Percentiles rank a stretch among this genome's conserved stretches.
Conservation (phyloP, 2,113 vertebrate genomes). For the Tenebrosternarchus preto region DNA sequence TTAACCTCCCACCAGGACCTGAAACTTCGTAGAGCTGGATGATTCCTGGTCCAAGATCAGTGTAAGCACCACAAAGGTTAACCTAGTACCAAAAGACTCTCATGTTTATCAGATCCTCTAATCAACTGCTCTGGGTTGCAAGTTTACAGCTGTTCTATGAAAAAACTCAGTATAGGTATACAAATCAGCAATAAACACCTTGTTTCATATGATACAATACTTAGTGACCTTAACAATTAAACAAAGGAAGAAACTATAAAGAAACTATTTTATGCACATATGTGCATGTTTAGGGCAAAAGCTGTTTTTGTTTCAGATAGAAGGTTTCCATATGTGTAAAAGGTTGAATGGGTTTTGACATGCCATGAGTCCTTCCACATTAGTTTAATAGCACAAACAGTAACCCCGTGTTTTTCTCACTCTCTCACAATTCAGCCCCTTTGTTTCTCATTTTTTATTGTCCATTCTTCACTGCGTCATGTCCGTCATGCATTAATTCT, state of each 20-base stretch:
- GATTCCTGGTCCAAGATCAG: not conserved
- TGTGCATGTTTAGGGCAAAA: not conserved
- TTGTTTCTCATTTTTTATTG: no score
- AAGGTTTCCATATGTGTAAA: not conserved
- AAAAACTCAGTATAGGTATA: no score
- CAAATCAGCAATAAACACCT: no score
- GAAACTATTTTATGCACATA: not conserved
- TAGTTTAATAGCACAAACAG: no score
- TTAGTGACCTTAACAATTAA: no score
- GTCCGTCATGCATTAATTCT: not conserved
- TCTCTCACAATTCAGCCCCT: not conserved
- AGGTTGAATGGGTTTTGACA: not conserved
- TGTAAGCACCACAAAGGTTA: not conserved
- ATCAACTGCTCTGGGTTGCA: not conserved
- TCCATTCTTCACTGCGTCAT: not conserved
- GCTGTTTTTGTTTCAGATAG: not conserved
- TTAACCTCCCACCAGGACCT: constrained; percentile 3
- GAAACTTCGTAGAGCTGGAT: not conserved
- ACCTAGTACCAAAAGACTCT: not conserved
- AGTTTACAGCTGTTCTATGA: no score
- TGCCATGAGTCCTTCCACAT: not conserved
- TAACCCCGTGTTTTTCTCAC: no score
- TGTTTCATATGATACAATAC: no score
- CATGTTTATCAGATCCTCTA: not conserved
- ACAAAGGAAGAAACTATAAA: not conserved